These are phyloP conservation scores for Operophtera brumata DNA, from an alignment of 2,888 invertebrate genomes.

Conservation along the genomic window DNA sequence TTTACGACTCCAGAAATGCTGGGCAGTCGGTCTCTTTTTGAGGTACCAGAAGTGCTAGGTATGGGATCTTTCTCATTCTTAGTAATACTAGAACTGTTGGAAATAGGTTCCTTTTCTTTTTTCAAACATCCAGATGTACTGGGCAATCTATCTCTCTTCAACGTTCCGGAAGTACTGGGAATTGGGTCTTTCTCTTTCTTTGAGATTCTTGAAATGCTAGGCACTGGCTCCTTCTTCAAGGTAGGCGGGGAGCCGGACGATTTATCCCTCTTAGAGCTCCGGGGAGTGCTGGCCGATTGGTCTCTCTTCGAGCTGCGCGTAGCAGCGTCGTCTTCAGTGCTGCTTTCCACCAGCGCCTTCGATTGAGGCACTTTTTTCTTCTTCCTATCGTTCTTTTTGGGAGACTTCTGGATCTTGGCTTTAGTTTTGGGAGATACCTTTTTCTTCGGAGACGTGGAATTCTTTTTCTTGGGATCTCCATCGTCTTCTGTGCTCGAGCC, in stretches of 20 bases:
- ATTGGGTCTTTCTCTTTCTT: conserved; percentile 14
- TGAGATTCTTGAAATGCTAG: conserved; percentile 8
- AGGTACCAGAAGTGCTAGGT: background rate
- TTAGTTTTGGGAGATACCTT: conserved; percentile 71
- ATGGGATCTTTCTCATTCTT: conserved; percentile 7
- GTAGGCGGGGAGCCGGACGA: background rate
- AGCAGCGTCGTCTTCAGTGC: conserved; percentile 81
- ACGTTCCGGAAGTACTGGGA: background rate
- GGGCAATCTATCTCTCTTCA: conserved; percentile 13
- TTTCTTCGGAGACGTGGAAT: conserved; percentile 68
- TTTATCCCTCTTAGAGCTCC: conserved; percentile 16
- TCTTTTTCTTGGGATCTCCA: conserved; percentile 52
- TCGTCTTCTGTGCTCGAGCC: conserved; percentile 83
- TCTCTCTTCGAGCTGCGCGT: conserved; percentile 60
- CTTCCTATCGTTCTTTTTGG: conserved; percentile 67
- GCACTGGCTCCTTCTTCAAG: conserved; percentile 7
- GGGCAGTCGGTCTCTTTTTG: background rate
- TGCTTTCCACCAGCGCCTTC: conserved; percentile 79
- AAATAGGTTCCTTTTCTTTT: conserved; percentile 30
- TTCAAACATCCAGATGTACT: conserved; percentile 34
- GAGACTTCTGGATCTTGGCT: conserved; percentile 56
- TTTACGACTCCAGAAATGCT: conserved; percentile 9
- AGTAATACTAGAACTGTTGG: background rate
- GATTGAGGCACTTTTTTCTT: conserved; percentile 74
- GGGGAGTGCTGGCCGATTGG: conserved; percentile 68